Percentiles rank a stretch among this genome's conserved stretches.
Conservation (phyloP, 2,797 vertebrate species). For the Lithobates sylvaticus region DNA sequence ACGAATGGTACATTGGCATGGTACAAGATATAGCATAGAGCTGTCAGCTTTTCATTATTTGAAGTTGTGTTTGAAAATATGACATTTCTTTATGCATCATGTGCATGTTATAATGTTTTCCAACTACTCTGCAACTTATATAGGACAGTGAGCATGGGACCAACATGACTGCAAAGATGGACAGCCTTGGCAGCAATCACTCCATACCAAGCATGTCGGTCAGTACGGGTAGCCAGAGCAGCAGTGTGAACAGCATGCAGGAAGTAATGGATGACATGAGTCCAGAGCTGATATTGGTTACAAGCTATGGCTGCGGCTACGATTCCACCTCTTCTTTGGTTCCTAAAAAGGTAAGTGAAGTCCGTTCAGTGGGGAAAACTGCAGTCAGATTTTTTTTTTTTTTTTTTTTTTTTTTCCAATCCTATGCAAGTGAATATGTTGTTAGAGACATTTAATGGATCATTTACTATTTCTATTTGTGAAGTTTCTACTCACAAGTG, state of each 20-base stretch:
- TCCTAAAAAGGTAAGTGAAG: constrained; percentile 87
- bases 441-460: no score
- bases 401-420: background rate
- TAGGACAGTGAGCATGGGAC: constrained; percentile 93
- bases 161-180: constrained; percentile 87
- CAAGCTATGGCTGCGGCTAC: constrained; percentile 86
- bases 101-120: constrained; percentile 18
- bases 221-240: constrained; percentile 97
- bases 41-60: background rate
- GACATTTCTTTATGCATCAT: background rate
- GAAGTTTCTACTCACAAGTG: no score
- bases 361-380: background rate
- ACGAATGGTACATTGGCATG: no score
- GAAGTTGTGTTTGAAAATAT: background rate
- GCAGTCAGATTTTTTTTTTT: background rate
- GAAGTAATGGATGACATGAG: constrained; percentile 94
- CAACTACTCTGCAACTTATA: constrained; percentile 59
- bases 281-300: constrained; percentile 87
- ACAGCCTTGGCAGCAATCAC: constrained; percentile 98
- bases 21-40: background rate
- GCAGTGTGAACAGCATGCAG: constrained; percentile 98
- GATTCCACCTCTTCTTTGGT: constrained; percentile 83
- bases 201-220: constrained; percentile 95
- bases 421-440: no score
- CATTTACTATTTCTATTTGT: no score